phyloP scores from a whole-genome alignment of 2,888 invertebrate species.

The Neria commutata region DNA sequence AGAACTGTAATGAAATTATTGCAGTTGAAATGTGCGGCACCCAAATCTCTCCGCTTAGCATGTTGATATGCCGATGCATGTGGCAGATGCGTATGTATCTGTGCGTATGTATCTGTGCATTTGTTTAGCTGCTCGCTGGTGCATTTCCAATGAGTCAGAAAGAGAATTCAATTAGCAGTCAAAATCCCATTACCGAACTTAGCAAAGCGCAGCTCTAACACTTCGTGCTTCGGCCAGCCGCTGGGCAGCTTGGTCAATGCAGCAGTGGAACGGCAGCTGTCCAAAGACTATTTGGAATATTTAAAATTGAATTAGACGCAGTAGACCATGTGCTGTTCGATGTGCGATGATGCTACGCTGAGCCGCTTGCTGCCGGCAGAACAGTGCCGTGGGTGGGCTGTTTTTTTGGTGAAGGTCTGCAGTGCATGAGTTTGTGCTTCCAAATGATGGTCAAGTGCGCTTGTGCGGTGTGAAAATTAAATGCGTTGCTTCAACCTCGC shows the following conservation, averaged over 20 bases:
- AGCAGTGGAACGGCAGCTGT: not conserved
- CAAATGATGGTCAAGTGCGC: no score
- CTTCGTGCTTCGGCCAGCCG: slow-evolving; percentile 29
- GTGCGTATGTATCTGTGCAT: not conserved
- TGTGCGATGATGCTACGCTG: no score
- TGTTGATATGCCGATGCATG: not conserved
- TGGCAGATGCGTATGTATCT: not conserved
- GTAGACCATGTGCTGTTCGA: slow-evolving; percentile 43
- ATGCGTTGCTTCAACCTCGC: no score
- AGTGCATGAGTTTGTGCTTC: no score
- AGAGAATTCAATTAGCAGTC: slow-evolving; percentile 21
- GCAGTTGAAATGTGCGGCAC: not conserved
- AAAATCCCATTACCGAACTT: slow-evolving; percentile 29
- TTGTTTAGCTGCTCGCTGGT: not conserved
- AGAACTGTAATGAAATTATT: slow-evolving; percentile 17
- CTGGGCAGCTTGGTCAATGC: slow-evolving; percentile 47
- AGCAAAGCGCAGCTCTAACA: no score
- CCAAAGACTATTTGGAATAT: slow-evolving; percentile 46
- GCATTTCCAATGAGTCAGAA: slow-evolving; percentile 18
- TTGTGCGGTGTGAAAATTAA: no score
- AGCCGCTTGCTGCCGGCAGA: no score
- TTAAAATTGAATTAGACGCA: slow-evolving; percentile 54
- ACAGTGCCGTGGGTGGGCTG: no score
- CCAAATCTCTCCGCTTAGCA: not conserved
- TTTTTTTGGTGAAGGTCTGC: no score